A percentile compares a stretch with the other conserved stretches of the same genome.
These are phyloP conservation scores for Tringa solitaria DNA, from an alignment of 2,113 vertebrate species.

Conservation along the genomic window DNA sequence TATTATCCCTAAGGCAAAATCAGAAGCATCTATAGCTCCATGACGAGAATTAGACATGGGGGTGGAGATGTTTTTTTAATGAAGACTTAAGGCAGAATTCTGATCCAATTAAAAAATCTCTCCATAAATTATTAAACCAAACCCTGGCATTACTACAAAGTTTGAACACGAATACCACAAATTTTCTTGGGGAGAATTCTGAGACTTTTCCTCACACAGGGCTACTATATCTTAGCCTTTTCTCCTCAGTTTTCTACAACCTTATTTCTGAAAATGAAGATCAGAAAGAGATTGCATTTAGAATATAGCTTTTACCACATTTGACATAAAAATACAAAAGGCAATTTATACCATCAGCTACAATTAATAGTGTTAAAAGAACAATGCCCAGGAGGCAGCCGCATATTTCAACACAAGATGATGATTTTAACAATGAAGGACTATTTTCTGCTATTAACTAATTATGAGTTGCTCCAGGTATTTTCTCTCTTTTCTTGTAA, in stretches of 20 bases:
- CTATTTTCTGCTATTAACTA: background rate
- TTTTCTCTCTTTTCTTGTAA: background rate
- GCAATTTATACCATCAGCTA: slow-evolving; percentile 10
- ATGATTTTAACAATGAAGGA: background rate
- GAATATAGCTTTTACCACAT: background rate
- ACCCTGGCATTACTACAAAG: background rate
- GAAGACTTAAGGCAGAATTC: background rate
- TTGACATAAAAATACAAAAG: background rate
- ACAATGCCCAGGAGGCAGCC: background rate
- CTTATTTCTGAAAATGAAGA: background rate
- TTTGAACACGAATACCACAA: background rate
- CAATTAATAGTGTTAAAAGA: slow-evolving; percentile 1
- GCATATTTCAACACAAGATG: background rate
- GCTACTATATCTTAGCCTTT: background rate
- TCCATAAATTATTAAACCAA: background rate
- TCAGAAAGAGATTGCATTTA: background rate
- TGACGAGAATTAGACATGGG: background rate
- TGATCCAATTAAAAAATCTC: background rate
- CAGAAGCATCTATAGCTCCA: background rate
- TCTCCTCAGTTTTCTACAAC: background rate
- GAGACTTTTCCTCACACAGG: background rate
- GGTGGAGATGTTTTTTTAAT: background rate
- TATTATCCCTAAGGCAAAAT: background rate
- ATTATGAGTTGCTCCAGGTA: background rate
- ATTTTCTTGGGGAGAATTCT: background rate